These are phyloP conservation scores for Clarias gariepinus DNA, from an alignment of 2,113 vertebrate genomes.

Conservation along the genomic window DNA sequence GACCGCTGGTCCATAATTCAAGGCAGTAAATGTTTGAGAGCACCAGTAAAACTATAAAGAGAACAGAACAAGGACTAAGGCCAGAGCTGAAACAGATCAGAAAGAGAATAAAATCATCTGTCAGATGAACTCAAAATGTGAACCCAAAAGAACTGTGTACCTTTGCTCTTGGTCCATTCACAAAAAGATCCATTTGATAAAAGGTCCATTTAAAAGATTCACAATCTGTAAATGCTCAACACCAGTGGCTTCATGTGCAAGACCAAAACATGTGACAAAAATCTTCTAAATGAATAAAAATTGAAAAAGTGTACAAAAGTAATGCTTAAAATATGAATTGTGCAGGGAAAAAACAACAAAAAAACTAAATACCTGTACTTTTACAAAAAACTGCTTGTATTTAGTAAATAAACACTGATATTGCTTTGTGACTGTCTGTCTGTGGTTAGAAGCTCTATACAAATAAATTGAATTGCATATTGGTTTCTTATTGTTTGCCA, in stretches of 20 bases:
- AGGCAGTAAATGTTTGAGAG: no score
- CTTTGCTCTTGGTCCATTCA: no score
- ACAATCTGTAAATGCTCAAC: slow-evolving; percentile 11
- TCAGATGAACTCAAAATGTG: no score
- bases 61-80: no score
- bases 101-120: no score
- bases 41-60: no score
- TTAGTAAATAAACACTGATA: neutral
- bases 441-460: neutral
- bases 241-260: neutral
- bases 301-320: neutral
- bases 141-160: no score
- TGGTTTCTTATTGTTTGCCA: neutral
- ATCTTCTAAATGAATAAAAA: neutral
- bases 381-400: neutral
- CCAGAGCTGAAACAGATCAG: no score
- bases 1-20: no score
- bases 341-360: neutral
- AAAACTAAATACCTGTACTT: neutral
- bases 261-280: neutral
- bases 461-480: neutral
- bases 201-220: neutral
- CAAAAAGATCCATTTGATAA: no score
- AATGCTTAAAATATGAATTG: neutral
- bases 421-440: neutral